These are phyloP conservation scores for Noctua pronuba DNA, from an alignment of 2,888 invertebrate species.

Conservation along the genomic window DNA sequence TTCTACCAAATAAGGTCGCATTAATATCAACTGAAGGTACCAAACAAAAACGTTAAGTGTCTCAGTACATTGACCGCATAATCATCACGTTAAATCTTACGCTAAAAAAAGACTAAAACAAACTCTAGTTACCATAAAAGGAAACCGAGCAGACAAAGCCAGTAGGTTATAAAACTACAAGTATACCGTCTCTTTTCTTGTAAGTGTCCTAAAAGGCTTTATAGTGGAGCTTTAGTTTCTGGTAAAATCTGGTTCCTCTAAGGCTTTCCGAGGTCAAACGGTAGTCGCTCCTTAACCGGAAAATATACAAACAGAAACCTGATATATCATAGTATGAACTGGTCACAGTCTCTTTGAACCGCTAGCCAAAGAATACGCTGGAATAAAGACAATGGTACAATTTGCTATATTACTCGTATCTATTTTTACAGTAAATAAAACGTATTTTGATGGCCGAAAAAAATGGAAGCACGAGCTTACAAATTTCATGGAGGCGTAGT, in stretches of 20 bases:
- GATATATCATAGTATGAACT: background rate
- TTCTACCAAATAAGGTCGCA: conserved; percentile 25
- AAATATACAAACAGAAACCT: conserved; percentile 5
- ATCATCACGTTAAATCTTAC: conserved; percentile 43
- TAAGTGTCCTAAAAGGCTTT: background rate
- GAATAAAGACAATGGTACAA: background rate
- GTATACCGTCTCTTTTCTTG: background rate
- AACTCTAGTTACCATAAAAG: conserved; percentile 33
- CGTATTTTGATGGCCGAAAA: background rate
- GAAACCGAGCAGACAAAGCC: conserved; percentile 19
- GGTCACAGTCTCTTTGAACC: background rate
- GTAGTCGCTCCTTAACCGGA: background rate
- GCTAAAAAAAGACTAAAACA: conserved; percentile 30
- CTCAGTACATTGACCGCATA: conserved; percentile 56
- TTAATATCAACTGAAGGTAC: conserved; percentile 18
- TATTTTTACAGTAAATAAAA: background rate
- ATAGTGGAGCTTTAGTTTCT: background rate
- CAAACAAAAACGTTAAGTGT: conserved; percentile 36
- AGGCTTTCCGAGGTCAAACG: conserved; percentile 11
- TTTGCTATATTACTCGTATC: background rate
- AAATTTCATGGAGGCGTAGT: conserved; percentile 37
- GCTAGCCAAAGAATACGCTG: conserved; percentile 3
- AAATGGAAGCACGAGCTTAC: background rate
- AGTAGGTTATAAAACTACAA: background rate
- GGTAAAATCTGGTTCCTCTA: background rate